These are phyloP conservation scores for Mobula hypostoma DNA, from an alignment of 2,113 vertebrate species.

Conservation along the genomic window DNA sequence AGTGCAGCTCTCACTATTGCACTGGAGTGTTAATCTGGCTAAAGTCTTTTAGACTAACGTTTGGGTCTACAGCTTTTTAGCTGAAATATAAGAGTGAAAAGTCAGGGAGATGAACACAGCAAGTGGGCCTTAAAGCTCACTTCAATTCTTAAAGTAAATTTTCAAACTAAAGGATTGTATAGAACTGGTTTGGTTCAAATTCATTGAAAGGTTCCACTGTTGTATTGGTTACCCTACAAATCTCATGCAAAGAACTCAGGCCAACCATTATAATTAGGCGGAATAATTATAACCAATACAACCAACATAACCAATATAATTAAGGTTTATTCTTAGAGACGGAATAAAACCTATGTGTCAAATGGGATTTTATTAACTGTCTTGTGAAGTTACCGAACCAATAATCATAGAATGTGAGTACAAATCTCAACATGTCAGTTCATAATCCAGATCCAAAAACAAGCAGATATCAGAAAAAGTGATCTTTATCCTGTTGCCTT, in stretches of 20 bases:
- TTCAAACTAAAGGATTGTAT: neutral
- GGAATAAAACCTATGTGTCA: too few relatives aligned
- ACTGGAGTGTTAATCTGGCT: neutral
- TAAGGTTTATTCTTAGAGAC: neutral
- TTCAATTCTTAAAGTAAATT: neutral
- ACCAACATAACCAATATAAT: too few relatives aligned
- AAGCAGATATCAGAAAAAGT: too few relatives aligned
- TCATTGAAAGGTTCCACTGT: neutral
- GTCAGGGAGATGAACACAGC: neutral
- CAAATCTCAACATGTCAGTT: too few relatives aligned
- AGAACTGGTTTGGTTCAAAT: neutral
- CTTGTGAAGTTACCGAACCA: too few relatives aligned
- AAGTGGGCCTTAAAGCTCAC: too few relatives aligned
- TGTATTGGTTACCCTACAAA: neutral
- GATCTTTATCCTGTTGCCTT: too few relatives aligned
- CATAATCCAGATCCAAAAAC: too few relatives aligned
- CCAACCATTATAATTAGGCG: neutral
- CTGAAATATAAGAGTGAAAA: neutral
- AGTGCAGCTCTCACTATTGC: neutral
- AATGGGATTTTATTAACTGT: too few relatives aligned
- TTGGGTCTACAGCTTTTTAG: neutral
- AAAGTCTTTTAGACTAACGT: neutral
- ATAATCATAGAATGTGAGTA: too few relatives aligned
- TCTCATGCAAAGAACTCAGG: neutral
- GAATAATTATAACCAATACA: too few relatives aligned